A percentile compares a stretch with the other conserved stretches of the same genome.
These are phyloP conservation scores for Nesidiocoris tenuis DNA, from an alignment of 2,888 invertebrate genomes.

Conservation along the genomic window DNA sequence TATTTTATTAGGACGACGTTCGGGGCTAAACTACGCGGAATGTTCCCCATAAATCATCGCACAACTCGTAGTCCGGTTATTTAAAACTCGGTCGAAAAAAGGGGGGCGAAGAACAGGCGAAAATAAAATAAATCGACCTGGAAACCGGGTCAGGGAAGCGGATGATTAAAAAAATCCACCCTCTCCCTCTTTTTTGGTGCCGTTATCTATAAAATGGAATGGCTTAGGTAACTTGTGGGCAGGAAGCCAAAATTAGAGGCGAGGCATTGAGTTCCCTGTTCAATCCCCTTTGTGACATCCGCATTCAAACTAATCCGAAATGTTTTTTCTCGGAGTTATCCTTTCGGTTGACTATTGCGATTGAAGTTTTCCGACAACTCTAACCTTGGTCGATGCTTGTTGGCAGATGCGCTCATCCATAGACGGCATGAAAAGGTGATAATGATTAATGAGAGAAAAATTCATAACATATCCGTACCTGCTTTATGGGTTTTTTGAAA, in stretches of 20 bases:
- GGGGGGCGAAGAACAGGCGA: not conserved
- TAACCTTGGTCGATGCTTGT: too few relatives aligned
- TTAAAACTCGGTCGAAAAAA: not conserved
- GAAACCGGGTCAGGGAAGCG: not conserved
- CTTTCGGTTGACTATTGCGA: not conserved
- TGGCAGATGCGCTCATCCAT: too few relatives aligned
- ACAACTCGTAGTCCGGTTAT: not conserved
- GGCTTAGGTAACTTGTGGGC: not conserved
- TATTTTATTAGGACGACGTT: not conserved
- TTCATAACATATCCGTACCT: too few relatives aligned
- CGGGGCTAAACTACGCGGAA: not conserved
- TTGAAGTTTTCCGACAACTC: not conserved
- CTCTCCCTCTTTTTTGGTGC: not conserved
- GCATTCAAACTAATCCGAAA: not conserved
- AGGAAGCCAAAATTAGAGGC: not conserved
- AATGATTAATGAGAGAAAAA: too few relatives aligned
- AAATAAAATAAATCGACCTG: not conserved
- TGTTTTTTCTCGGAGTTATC: not conserved
- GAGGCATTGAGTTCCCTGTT: not conserved
- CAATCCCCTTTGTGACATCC: not conserved
- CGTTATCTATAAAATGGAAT: not conserved
- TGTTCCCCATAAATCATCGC: not conserved
- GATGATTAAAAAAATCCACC: not conserved
- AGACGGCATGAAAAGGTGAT: too few relatives aligned
- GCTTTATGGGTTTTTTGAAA: too few relatives aligned